phyloP scores from a whole-genome alignment of 30 jellyfish, hydroid and myxozoan species.

The Aurelia aurita region DNA sequence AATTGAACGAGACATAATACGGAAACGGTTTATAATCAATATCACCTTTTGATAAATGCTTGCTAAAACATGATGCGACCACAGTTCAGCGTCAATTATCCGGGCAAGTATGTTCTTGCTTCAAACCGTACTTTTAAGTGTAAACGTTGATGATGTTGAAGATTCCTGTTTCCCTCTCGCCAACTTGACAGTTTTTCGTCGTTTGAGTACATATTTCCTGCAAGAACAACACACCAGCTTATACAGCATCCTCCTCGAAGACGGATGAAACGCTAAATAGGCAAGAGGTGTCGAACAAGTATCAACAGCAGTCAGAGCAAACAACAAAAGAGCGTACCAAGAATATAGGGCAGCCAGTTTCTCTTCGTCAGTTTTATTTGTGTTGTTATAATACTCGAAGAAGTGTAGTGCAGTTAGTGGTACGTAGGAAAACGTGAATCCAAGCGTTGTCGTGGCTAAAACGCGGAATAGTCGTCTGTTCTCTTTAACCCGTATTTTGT shows the following conservation, averaged over 20 bases:
- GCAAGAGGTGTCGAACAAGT: conserved; percentile 52
- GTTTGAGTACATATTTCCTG: conserved; percentile 5
- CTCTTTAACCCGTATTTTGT: conserved; percentile 13
- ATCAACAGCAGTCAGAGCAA: conserved; percentile 38
- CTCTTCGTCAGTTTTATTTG: neutral
- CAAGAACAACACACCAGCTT: conserved; percentile 6
- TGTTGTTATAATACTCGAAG: conserved; percentile 1
- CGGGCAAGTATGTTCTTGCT: no score
- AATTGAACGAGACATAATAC: no score
- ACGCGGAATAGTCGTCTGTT: conserved; percentile 19
- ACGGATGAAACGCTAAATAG: conserved; percentile 21
- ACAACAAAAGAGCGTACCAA: conserved; percentile 52
- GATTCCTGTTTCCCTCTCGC: conserved; percentile 1
- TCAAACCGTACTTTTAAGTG: neutral
- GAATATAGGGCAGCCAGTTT: conserved; percentile 14
- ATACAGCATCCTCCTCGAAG: conserved; percentile 47
- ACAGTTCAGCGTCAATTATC: no score
- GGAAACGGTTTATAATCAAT: no score
- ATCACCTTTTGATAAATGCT: no score
- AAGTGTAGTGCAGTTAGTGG: conserved; percentile 44
- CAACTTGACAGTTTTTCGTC: conserved; percentile 11
- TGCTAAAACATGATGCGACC: no score
- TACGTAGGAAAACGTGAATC: conserved; percentile 38
- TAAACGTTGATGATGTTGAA: neutral
- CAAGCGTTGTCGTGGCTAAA: conserved; percentile 36